These are phyloP conservation scores for Crotalus helleri DNA, from an alignment of 2,113 vertebrate species.

Conservation along the genomic window DNA sequence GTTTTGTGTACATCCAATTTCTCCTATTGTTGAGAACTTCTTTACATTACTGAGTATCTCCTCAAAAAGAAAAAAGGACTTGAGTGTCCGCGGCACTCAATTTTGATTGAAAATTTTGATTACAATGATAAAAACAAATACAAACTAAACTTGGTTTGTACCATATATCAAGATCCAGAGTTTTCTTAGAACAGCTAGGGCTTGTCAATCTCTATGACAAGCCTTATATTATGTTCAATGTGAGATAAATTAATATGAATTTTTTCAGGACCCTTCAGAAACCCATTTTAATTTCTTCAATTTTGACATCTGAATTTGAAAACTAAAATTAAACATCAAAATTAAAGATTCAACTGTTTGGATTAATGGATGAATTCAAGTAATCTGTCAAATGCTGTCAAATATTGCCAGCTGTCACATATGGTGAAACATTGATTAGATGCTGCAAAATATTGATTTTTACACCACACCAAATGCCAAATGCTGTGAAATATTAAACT, in stretches of 20 bases:
- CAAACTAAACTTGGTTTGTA: neutral
- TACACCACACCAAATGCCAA: neutral
- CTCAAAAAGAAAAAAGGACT: neutral
- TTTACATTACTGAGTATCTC: neutral
- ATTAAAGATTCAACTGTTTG: neutral
- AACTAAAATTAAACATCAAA: neutral
- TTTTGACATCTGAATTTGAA: neutral
- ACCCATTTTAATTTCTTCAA: neutral
- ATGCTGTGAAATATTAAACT: slow-evolving; percentile 5
- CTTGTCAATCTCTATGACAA: neutral
- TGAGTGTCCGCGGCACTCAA: neutral
- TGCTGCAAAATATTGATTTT: neutral
- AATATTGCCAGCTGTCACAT: slow-evolving; percentile 13
- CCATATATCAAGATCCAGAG: neutral
- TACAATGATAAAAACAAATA: neutral
- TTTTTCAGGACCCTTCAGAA: neutral
- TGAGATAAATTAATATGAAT: neutral
- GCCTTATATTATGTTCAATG: neutral
- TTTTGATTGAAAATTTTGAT: neutral
- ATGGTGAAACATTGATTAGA: slow-evolving; percentile 4
- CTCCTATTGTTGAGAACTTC: neutral
- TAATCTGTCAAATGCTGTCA: neutral
- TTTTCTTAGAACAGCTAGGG: neutral
- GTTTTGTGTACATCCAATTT: neutral
- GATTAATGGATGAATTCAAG: neutral